These are phyloP conservation scores for Ptychoptera contaminata DNA, from an alignment of 2,888 invertebrate species.

Conservation along the genomic window DNA sequence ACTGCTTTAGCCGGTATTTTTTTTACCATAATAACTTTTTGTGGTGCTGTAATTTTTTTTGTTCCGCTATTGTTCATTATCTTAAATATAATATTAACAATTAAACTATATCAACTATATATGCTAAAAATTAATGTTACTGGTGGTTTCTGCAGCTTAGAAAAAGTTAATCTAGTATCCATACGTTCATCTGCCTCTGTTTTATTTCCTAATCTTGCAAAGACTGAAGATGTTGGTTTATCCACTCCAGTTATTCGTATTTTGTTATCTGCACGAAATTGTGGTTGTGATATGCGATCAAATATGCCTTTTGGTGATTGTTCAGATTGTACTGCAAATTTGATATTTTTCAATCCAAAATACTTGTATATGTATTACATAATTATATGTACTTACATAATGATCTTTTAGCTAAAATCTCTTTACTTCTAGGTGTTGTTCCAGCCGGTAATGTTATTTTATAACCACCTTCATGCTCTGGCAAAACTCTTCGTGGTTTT, in stretches of 20 bases:
- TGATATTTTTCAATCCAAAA: too few species aligned
- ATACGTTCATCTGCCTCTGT: not conserved
- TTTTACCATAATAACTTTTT: conserved; percentile 27
- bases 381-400: conserved; percentile 17
- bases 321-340: not conserved
- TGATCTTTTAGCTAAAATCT: conserved; percentile 29
- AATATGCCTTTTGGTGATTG: conserved; percentile 16
- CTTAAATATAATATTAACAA: conserved; percentile 13
- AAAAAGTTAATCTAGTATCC: too few species aligned
- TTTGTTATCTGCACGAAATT: conserved; percentile 3
- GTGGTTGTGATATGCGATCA: conserved; percentile 16
- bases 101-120: conserved; percentile 27
- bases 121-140: not conserved
- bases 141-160: too few species aligned
- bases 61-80: conserved; percentile 11
- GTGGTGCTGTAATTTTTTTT: conserved; percentile 19
- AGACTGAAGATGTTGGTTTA: conserved; percentile 18
- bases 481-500: conserved; percentile 27
- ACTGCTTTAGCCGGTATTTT: conserved; percentile 26
- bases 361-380: too few species aligned
- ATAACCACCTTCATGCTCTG: conserved; percentile 39
- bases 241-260: conserved; percentile 18
- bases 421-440: conserved; percentile 34
- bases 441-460: conserved; percentile 38
- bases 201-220: conserved; percentile 26